Evolutionary conservation across 2,888 invertebrate genomes (phyloP).

Genomic region (Athripsodes cinereus): DNA sequence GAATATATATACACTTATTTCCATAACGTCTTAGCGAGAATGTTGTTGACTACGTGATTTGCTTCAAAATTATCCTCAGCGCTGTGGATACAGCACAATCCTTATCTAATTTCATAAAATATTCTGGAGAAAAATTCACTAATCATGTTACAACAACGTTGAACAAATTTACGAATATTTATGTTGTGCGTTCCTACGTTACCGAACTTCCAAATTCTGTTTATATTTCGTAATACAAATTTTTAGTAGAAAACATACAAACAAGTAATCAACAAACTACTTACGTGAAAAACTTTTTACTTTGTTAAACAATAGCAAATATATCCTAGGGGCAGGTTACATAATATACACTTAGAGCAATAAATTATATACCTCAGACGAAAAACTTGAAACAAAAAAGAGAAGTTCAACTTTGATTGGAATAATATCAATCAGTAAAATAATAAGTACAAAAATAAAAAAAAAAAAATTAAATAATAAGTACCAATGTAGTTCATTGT

Average conservation of each 20-base stretch:
- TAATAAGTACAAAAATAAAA: no score
- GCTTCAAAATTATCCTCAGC: constrained; percentile 12
- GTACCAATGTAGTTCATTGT: no score
- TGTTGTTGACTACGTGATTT: constrained; percentile 25
- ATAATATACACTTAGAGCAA: no score
- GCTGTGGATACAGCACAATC: not conserved
- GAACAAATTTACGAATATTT: not conserved
- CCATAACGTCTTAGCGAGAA: constrained; percentile 18
- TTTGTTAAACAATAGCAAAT: not conserved
- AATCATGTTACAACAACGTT: not conserved
- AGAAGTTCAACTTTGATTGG: no score
- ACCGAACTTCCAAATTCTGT: not conserved
- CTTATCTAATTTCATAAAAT: constrained; percentile 3
- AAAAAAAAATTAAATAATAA: no score
- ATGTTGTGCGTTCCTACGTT: not conserved
- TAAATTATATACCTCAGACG: no score
- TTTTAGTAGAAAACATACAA: not conserved
- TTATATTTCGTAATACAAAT: not conserved
- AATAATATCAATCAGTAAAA: no score
- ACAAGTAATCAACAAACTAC: not conserved
- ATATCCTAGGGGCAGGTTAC: not conserved
- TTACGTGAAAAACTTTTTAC: not conserved
- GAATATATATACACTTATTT: constrained; percentile 16
- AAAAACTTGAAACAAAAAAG: no score
- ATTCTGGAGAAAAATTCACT: not conserved